Percentiles rank a stretch among this genome's conserved stretches.
Evolutionary conservation across 2,888 invertebrate species (phyloP).

Genomic region (Caenorhabditis japonica): DNA sequence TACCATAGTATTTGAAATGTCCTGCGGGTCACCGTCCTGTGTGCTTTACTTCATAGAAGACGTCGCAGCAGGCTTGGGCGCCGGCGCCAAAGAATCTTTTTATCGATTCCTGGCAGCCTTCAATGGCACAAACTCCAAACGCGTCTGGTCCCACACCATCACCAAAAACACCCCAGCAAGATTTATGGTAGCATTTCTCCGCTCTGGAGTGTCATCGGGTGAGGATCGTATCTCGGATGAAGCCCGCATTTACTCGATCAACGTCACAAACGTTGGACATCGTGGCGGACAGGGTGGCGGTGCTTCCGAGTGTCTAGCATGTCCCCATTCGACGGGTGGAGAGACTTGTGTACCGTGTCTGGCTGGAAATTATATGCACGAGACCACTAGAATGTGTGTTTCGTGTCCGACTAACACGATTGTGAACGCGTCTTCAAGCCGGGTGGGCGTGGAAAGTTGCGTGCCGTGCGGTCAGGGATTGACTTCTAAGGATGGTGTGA

Average conservation of each 20-base stretch:
- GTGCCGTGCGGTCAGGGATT: conserved; percentile 45
- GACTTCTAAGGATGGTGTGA: conserved; percentile 58
- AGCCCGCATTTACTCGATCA: conserved; percentile 80
- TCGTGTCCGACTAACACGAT: conserved; percentile 79
- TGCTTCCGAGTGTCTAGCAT: conserved; percentile 80
- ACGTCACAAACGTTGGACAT: conserved; percentile 80
- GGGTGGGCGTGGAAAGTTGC: conserved; percentile 58
- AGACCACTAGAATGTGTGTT: conserved; percentile 77
- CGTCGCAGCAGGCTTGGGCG: conserved; percentile 29
- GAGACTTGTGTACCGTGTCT: conserved; percentile 80
- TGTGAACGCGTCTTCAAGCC: conserved; percentile 64
- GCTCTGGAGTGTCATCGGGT: conserved; percentile 64
- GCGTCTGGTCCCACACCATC: conserved; percentile 66
- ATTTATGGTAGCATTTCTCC: conserved; percentile 73
- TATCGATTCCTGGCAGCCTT: conserved; percentile 71
- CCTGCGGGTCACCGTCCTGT: conserved; percentile 80
- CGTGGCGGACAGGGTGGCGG: conserved; percentile 77
- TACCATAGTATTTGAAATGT: conserved; percentile 80
- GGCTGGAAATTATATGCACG: conserved; percentile 80
- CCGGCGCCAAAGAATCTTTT: conserved; percentile 40
- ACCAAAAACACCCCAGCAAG: conserved; percentile 61
- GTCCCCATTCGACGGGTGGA: conserved; percentile 73
- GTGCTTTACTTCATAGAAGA: conserved; percentile 80
- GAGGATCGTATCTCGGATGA: conserved; percentile 77
- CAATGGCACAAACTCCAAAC: conserved; percentile 69